phyloP scores from a whole-genome alignment of 2,888 invertebrate genomes.

The Limenitis camilla region DNA sequence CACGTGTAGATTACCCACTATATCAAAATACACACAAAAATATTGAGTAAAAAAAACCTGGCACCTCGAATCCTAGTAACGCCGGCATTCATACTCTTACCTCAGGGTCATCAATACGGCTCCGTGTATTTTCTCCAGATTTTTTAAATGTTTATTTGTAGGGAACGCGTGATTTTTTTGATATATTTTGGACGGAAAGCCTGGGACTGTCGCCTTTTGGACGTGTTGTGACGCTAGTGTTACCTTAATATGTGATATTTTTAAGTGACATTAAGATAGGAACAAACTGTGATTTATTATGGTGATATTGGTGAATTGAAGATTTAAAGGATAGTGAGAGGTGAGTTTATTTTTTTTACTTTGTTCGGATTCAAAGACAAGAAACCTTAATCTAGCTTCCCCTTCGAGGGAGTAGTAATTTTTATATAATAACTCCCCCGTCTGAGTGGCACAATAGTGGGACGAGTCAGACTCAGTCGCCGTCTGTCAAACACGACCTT shows the following conservation, averaged over 20 bases:
- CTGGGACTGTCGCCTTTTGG: conserved; percentile 69
- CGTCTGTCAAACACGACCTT: conserved; percentile 66
- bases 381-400: conserved; percentile 25
- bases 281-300: conserved; percentile 73
- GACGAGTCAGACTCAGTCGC: conserved; percentile 41
- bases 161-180: conserved; percentile 64
- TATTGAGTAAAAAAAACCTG: conserved; percentile 70
- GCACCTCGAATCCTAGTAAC: conserved; percentile 72
- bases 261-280: conserved; percentile 68
- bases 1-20: conserved; percentile 66
- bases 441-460: conserved; percentile 45
- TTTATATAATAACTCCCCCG: conserved; percentile 58
- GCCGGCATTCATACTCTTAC: conserved; percentile 72
- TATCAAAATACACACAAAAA: conserved; percentile 66
- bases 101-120: conserved; percentile 70
- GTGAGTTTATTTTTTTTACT: conserved; percentile 43
- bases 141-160: conserved; percentile 67
- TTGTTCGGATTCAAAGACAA: conserved; percentile 37
- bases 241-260: conserved; percentile 71
- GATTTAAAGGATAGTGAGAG: conserved; percentile 58
- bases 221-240: conserved; percentile 73
- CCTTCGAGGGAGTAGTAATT: conserved; percentile 35
- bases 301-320: conserved; percentile 69
- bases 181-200: conserved; percentile 59
- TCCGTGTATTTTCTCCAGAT: conserved; percentile 52